Base-by-base conservation (phyloP, 2,888 invertebrate genomes). In the Leptinotarsa peninsularis region DNA sequence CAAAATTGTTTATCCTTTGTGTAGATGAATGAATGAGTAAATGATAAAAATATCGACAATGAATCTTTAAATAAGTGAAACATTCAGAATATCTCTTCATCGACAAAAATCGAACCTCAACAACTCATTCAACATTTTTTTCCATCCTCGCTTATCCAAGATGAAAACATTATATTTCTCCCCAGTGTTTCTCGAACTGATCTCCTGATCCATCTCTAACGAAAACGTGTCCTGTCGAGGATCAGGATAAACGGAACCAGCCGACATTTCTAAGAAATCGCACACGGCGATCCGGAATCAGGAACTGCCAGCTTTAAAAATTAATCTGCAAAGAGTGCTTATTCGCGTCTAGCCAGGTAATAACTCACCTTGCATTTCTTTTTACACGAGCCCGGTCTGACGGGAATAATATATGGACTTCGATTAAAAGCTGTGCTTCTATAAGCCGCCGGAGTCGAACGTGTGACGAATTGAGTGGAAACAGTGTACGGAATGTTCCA, bases 361-460 rank as follows among this genome's bases (percentile, higher is more conserved):
- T 73, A 68, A 33, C 58, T 73, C 68, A 60, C 60, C 50, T 33
- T 49, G 49, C 49, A 60, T 68, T 52, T 60, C 67, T 73, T 73
- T 67, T 58, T 43, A 13, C 60, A 17, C 52, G 33, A 33, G 63
- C 18, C 49, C 54, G 52, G 56, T 27, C 50, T 58, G 60, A 49
- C 50, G 58, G 67, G 18, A 17, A 33, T 21, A 58, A 76, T 76
- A 76, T 76, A 72, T 71, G 73, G 71, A 52, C 66, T 54, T 70
- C 73, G 76, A 76, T 76, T 76, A 76, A 73, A 76, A 73, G 73
- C 17, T 63, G 71, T 71, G 69, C 52, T 58, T 74, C 27, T 54
- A 52, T 52, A 70, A 73, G 73, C 66, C 54, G 52, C 69, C 14
- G 14, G 52, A 58, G 43, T 72, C 67, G 58, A 60, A 73, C 56